These are phyloP conservation scores for Leistus spinibarbis DNA, from an alignment of 2,888 invertebrate genomes.

Conservation along the genomic window DNA sequence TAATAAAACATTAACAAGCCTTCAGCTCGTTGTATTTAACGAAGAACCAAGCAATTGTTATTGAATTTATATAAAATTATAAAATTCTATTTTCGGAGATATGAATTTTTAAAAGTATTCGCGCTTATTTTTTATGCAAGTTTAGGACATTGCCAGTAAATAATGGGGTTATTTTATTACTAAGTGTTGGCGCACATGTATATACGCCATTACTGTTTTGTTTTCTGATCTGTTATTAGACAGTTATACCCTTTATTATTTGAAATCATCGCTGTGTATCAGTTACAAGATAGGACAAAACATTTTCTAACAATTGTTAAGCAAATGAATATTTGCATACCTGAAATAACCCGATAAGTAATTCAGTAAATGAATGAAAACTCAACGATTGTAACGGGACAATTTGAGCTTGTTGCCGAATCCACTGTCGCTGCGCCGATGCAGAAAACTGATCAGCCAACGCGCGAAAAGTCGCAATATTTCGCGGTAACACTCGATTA, in stretches of 20 bases:
- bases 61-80: neutral
- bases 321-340: slow-evolving; percentile 52
- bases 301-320: too few species aligned
- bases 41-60: slow-evolving; percentile 7
- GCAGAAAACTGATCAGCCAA: slow-evolving; percentile 55
- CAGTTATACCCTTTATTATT: too few species aligned
- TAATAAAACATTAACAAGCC: slow-evolving; percentile 27
- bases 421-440: slow-evolving; percentile 60
- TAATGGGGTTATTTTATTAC: too few species aligned
- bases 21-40: slow-evolving; percentile 5
- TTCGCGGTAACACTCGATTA: slow-evolving; percentile 6
- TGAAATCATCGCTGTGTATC: too few species aligned
- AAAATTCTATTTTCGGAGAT: too few species aligned
- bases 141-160: too few species aligned
- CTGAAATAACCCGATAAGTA: slow-evolving; percentile 64
- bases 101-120: too few species aligned
- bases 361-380: slow-evolving; percentile 63
- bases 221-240: too few species aligned
- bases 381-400: slow-evolving; percentile 61
- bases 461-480: slow-evolving; percentile 15
- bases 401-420: slow-evolving; percentile 60
- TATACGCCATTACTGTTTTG: too few species aligned
- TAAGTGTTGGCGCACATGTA: too few species aligned
- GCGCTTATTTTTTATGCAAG: too few species aligned
- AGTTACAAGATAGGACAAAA: neutral